Conservation (phyloP, 2,113 vertebrate genomes). For the Nymphicus hollandicus region DNA sequence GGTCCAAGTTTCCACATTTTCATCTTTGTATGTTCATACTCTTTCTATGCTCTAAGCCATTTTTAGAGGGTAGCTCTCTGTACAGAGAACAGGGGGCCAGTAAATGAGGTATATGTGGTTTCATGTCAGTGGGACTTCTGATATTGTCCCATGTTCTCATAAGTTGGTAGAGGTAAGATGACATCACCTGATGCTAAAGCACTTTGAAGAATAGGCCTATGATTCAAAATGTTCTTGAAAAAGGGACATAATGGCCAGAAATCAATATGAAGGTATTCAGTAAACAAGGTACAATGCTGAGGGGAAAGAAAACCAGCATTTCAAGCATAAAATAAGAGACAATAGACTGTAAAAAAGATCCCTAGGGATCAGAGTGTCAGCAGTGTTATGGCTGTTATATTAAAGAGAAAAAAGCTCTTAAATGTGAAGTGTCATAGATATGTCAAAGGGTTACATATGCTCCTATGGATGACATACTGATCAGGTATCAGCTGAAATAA, state of each 20-base stretch:
- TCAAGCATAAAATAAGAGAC: neutral
- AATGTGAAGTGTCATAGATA: neutral
- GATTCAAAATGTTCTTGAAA: neutral
- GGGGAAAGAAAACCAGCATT: neutral
- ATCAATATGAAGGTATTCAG: neutral
- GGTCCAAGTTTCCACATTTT: neutral
- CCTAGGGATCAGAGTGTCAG: neutral
- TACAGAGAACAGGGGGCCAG: rapidly evolving
- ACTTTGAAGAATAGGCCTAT: neutral
- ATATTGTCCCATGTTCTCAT: neutral
- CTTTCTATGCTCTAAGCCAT: neutral
- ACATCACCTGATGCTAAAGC: neutral
- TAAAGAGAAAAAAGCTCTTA: neutral
- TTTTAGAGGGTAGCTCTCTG: neutral
- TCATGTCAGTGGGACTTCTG: neutral
- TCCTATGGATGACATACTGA: neutral
- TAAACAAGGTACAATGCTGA: neutral
- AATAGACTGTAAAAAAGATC: neutral
- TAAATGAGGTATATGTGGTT: neutral
- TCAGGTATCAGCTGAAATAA: neutral
- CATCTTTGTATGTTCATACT: neutral
- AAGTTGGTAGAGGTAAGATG: neutral
- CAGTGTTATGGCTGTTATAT: neutral
- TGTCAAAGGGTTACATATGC: neutral
- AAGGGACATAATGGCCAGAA: neutral